Evolutionary conservation across 1,140 invertebrate species (phyloP).

Genomic region (Pseudachorutes palmiensis): DNA sequence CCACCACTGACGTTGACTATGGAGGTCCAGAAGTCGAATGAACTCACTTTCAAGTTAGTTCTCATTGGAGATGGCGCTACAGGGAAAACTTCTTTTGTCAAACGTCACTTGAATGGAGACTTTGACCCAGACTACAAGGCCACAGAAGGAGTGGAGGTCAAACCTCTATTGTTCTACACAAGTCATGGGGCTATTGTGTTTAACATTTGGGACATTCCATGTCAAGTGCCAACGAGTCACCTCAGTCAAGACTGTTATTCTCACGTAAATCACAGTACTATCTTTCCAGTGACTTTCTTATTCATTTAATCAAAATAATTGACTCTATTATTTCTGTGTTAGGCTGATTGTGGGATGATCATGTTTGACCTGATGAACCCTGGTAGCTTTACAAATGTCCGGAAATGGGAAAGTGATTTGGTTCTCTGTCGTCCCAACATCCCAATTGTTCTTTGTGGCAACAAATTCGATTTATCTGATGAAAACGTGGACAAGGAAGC

Average conservation of each 20-base stretch:
- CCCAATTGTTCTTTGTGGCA: neutral
- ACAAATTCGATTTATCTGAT: neutral
- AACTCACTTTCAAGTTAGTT: neutral
- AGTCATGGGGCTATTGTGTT: neutral
- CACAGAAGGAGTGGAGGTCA: neutral
- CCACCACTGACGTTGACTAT: too few species aligned
- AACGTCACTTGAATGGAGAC: neutral
- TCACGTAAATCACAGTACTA: too few species aligned
- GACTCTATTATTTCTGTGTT: too few species aligned
- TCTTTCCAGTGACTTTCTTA: too few species aligned
- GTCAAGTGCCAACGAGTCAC: too few species aligned
- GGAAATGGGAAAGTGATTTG: neutral
- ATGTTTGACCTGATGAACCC: neutral
- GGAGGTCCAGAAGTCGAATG: too few species aligned
- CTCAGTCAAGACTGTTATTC: too few species aligned
- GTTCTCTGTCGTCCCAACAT: neutral
- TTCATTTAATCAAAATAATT: too few species aligned
- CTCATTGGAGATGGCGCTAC: neutral
- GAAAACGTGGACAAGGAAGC: neutral
- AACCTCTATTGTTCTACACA: neutral
- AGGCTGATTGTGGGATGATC: neutral
- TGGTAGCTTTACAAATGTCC: neutral
- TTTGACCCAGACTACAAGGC: neutral
- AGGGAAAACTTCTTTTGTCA: slow-evolving; percentile 3
- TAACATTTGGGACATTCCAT: neutral